A percentile compares a stretch with the other conserved stretches of the same genome.
phyloP scores from a whole-genome alignment of 2,797 vertebrate species.

The Spondyliosoma cantharus region DNA sequence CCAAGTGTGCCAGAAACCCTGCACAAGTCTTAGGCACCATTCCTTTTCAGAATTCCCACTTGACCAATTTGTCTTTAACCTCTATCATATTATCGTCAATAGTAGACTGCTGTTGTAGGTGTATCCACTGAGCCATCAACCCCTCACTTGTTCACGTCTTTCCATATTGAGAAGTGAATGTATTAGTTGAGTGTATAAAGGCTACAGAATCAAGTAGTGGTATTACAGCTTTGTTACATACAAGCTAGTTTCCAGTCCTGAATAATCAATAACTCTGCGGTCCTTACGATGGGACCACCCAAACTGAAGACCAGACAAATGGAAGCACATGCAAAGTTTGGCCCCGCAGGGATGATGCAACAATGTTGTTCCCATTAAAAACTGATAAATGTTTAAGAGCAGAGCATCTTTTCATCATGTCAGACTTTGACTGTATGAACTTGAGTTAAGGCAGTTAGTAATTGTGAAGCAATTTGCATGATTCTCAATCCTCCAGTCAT shows the following conservation, averaged over 20 bases:
- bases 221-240: conserved; percentile 10
- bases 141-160: conserved; percentile 18
- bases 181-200: conserved; percentile 24
- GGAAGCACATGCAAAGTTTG: conserved; percentile 6
- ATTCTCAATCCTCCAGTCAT: background rate
- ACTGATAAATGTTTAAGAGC: background rate
- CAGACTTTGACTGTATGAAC: background rate
- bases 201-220: conserved; percentile 18
- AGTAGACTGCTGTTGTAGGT: conserved; percentile 34
- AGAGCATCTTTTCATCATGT: background rate
- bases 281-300: conserved; percentile 15
- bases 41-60: conserved; percentile 40
- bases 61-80: conserved; percentile 47
- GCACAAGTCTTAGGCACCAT: conserved; percentile 39
- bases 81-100: conserved; percentile 21
- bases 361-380: background rate
- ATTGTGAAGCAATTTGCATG: conserved; percentile 22
- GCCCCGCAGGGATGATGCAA: background rate
- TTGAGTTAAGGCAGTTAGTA: background rate
- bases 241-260: conserved; percentile 1
- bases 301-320: conserved; percentile 27
- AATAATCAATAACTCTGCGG: conserved; percentile 29
- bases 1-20: conserved; percentile 29
- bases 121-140: conserved; percentile 27
- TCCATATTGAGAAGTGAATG: conserved; percentile 30